phyloP scores from a whole-genome alignment of 1,140 invertebrate genomes.

The Bombus ignitus region DNA sequence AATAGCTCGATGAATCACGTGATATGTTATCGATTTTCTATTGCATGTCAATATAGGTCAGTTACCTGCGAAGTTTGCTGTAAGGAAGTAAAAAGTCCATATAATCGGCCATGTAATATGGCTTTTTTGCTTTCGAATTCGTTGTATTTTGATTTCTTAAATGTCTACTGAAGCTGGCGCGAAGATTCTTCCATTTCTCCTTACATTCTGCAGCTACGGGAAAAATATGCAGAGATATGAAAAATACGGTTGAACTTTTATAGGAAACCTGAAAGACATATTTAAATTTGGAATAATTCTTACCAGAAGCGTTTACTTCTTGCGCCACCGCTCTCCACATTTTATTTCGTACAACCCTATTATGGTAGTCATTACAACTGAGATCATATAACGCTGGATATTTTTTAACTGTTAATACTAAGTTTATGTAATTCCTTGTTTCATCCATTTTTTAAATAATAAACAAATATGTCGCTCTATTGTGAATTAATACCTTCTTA shows the following conservation, averaged over 20 bases:
- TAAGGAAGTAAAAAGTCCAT: slow-evolving; percentile 23
- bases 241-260: neutral
- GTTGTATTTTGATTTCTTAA: neutral
- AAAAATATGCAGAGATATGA: neutral
- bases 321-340: slow-evolving; percentile 5
- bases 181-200: slow-evolving; percentile 2
- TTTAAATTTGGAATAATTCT: neutral
- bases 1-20: neutral
- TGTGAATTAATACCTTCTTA: neutral
- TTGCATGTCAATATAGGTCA: neutral
- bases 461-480: neutral
- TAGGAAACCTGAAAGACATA: neutral
- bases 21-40: neutral
- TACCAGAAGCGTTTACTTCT: slow-evolving; percentile 19
- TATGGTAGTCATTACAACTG: slow-evolving; percentile 16
- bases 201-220: neutral
- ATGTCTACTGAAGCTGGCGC: slow-evolving; percentile 1
- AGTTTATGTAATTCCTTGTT: slow-evolving; percentile 5
- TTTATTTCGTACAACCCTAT: slow-evolving; percentile 25
- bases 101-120: slow-evolving; percentile 20
- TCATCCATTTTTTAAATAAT: slow-evolving; percentile 1
- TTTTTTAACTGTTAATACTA: slow-evolving; percentile 23
- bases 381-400: slow-evolving; percentile 15
- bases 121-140: slow-evolving; percentile 10
- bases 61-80: slow-evolving; percentile 13